Percentiles rank a stretch among this genome's conserved stretches.
Conservation (phyloP, 2,888 invertebrate genomes). For the Zaprionus lineosus region DNA sequence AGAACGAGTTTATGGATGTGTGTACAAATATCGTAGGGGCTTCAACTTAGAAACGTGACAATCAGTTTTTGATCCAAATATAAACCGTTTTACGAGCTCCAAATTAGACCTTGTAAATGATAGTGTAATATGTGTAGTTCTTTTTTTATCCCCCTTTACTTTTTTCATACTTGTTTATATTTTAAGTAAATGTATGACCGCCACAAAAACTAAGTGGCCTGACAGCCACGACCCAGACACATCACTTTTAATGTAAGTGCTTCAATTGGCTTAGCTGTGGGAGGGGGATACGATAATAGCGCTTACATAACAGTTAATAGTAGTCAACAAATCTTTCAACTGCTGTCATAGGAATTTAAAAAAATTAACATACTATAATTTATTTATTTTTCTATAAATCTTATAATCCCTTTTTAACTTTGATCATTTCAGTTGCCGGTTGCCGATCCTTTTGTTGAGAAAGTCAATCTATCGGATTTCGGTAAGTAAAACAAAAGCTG, state of each 20-base stretch:
- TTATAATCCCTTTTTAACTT: not conserved
- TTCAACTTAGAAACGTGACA: constrained; percentile 31
- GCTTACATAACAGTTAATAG: no score
- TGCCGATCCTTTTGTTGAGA: constrained; percentile 95
- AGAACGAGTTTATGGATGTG: not conserved
- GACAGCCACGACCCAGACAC: no score
- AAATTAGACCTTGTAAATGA: constrained; percentile 23
- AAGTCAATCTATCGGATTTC: constrained; percentile 90
- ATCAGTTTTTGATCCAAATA: constrained; percentile 35
- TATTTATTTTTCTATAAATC: not conserved
- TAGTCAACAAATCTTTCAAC: no score
- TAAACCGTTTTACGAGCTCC: constrained; percentile 3
- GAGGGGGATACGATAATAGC: no score
- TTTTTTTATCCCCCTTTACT: no score
- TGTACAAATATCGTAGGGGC: constrained; percentile 5
- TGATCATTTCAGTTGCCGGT: constrained; percentile 90
- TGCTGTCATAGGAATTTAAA: no score
- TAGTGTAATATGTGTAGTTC: constrained; percentile 21
- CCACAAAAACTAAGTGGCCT: no score
- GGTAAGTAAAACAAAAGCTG: constrained; percentile 85
- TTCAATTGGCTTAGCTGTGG: no score
- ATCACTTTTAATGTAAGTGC: no score
- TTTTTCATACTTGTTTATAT: no score
- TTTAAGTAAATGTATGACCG: no score
- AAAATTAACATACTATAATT: no score